Evolutionary conservation across 1,140 invertebrate genomes (phyloP), one percentile per base, ranked within the genome.

Genomic region (Drosophila funebris): DNA sequence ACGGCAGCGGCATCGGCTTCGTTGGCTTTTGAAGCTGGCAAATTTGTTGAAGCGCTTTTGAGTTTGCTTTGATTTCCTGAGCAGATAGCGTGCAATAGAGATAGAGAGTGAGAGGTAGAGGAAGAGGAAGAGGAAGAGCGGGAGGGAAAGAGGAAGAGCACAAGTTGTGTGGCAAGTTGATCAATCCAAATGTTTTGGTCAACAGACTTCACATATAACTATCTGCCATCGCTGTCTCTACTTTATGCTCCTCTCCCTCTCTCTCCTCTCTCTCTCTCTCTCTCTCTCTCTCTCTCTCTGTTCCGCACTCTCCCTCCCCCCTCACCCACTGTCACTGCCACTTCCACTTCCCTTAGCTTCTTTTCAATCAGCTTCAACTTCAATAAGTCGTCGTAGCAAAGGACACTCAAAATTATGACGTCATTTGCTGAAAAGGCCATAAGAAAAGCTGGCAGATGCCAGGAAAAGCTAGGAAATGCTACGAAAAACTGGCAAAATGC

Each of bases 321-420:
- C 4, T n/a, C 9, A 36, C 11, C 31, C 8, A 11, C 7, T 1
- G 7, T 3, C 2, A 9, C 3, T 9, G 2, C 11, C 1, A 36
- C 31, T 13, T 36, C n/a, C n/a, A n/a, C n/a, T 13, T 13, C 4
- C n/a, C 13, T 4, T 36, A n/a, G 3, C 33, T 4, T 5, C 29
- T 5, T 36, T 36, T 36, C 33, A 36, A 36, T 36, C 33, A 36
- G 33, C n/a, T 2, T 2, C 3, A 18, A 16, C 39, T 37, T 39
- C 9, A 20, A 16, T 31, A 50, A 43, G 29, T 44, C 13, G 24
- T 78, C 64, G 44, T n/a, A n/a, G 62, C 13, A 54, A 53, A 43
- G 54, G 46, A 13, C 78, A 81, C 78, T 81, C 44, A 29, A 61
- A 76, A 75, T 83, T 68, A 78, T 83, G 79, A 69, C 53, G 66